Evolutionary conservation across 2,113 vertebrate species (phyloP), one percentile per base, ranked within the genome.

Genomic region (Mustela nigripes): DNA sequence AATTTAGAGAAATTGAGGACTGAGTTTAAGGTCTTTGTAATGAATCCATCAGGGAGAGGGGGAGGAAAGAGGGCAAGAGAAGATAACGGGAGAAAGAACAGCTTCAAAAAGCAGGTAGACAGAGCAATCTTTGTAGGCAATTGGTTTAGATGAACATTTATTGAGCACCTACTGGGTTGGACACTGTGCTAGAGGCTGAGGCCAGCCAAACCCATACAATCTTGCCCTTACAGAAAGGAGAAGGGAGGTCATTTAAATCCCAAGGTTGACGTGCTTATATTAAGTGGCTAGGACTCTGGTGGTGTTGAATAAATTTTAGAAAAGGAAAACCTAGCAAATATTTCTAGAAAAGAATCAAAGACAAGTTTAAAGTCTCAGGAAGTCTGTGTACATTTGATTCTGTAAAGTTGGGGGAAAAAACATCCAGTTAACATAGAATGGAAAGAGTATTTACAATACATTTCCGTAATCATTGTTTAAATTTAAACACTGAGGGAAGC

Each of bases 1-100:
- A 83, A 81, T 89, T 91, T 84, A 89, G 60, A 71, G 67, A 91
- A 97, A 93, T 28, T 19, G 19, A 89, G 53, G 48, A 63, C 60
- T 91, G 7, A 19, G 42, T 36, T 84, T 92, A 95, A 94, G n/a
- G 56, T 62, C 81, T 92, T 73, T 81, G 36, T 92, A 92, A 97
- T 21, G 65, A 90, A 58, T 53, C 74, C 39, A 83, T 53, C 28
- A 74, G 73, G 79, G 24, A 22, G 26, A 78, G 11, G 36, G 21
- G n/a, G 26, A 28, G 19, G 71, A 53, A 60, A 93, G 36, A 63
- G n/a, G 21, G 56, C 74, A 74, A 78, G 48, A 85, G 39, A 62
- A 74, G 48, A 14, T 1, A 60, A 93, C 4, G 1, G 10, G 39
- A 78, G 39, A 87, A 18, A 36, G 12, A 93, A 58, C 0, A 63